Base-by-base conservation (phyloP, 2,797 vertebrate species). In the Sciurus vulgaris region DNA sequence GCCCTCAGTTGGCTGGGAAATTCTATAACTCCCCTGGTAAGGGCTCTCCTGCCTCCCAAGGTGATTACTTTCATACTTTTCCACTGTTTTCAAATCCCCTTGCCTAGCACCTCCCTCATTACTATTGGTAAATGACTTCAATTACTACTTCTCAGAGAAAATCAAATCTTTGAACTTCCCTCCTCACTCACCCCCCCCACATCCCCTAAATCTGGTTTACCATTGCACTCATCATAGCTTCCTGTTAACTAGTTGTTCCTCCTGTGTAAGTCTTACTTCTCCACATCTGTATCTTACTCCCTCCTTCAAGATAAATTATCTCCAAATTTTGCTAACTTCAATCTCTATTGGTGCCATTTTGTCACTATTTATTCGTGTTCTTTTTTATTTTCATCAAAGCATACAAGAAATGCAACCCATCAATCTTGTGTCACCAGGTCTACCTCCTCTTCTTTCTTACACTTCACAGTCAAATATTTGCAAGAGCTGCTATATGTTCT, bases 331-430 rank as follows among this genome's bases (percentile, higher is more conserved):
- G 26, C 38, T 63, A 56, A 35, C 30, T 93, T 67, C 17, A n/a
- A 0, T 89, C 28, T 86, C 30, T 67, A 1, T 74, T 38, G 44
- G 20, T 72, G 5, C 41, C 54, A 49, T 49, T 44, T 22, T 70
- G 51, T 67, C 51, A 67, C 33, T 38, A 41, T 79, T 83, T 81
- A 91, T 33, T 95, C 49, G 41, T 44, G 12, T 76, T 83, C 22
- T 67, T 17, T 67, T 83, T 82, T 65, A 3, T 63, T 84, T 81
- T 85, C 44, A 59, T 69, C 15, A 70, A 87, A 92, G n/a, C 47
- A 79, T 65, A 22, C 2, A 67, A 63, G 24, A 59, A 88, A 73
- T 73, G 18, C 18, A 69, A 70, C 10, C 3, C 5, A 38, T 86
- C 49, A 18, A 24, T 28, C 13, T 51, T 20, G 38, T 76, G 20